Conservation (phyloP, 2,888 invertebrate genomes). For the Schrankia costaestrigalis region DNA sequence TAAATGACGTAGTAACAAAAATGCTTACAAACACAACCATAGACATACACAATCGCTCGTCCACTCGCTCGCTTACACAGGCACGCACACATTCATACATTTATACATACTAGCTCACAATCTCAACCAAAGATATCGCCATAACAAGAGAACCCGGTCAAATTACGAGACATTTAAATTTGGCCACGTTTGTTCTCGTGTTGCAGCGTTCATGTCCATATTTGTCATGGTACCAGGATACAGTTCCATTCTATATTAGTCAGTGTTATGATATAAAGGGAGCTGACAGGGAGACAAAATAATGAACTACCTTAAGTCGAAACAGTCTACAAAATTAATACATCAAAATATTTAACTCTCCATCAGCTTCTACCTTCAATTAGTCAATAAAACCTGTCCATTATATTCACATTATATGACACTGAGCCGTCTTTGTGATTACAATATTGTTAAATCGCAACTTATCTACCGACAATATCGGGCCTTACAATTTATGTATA, state of each 20-base stretch:
- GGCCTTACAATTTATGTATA: constrained; percentile 19
- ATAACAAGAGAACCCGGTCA: constrained; percentile 22
- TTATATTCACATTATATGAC: constrained; percentile 9
- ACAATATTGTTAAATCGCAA: no score
- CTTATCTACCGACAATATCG: constrained; percentile 24
- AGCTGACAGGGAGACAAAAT: constrained; percentile 47
- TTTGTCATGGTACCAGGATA: constrained; percentile 15
- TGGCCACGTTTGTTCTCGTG: constrained; percentile 16
- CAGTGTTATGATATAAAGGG: constrained; percentile 26
- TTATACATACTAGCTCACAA: constrained; percentile 24
- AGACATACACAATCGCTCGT: constrained; percentile 43
- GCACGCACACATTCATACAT: constrained; percentile 18
- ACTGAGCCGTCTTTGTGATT: constrained; percentile 13
- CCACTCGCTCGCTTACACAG: no score
- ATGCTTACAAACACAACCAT: constrained; percentile 66
- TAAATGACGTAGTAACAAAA: constrained; percentile 63
- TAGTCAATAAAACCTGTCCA: constrained; percentile 14
- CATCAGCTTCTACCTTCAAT: constrained; percentile 19
- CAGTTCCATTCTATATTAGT: constrained; percentile 17
- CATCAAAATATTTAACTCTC: constrained; percentile 33
- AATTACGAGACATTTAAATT: constrained; percentile 19
- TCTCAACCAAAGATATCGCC: constrained; percentile 25
- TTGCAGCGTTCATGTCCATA: constrained; percentile 17
- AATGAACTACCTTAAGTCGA: constrained; percentile 31
- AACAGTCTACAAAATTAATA: constrained; percentile 32